Evolutionary conservation across 37 sponge, comb jelly and placozoan species (phyloP).

Genomic region (Haliclona indistincta): DNA sequence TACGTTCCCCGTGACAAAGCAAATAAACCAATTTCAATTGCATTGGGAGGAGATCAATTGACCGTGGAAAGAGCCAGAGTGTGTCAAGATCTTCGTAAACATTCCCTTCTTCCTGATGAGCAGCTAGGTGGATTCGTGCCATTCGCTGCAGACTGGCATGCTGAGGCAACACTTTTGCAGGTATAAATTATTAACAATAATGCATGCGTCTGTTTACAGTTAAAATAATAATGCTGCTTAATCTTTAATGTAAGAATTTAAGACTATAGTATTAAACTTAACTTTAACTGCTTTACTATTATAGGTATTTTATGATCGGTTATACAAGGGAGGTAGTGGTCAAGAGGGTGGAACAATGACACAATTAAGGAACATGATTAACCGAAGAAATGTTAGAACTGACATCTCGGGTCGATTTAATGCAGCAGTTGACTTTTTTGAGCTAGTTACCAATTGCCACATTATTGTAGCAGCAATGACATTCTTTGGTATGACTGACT

Average conservation of each 20-base stretch:
- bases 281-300: no score
- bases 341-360: conserved; percentile 21
- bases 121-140: conserved; percentile 9
- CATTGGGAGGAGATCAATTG: conserved; percentile 28
- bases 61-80: conserved; percentile 14
- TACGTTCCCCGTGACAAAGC: no score
- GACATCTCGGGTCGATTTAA: conserved; percentile 18
- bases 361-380: conserved; percentile 40
- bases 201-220: not conserved
- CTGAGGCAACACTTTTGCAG: conserved; percentile 17
- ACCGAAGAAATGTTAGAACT: conserved; percentile 18
- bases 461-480: conserved; percentile 36
- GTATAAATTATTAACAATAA: no score
- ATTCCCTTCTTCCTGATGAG: not conserved
- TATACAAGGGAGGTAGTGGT: conserved; percentile 30
- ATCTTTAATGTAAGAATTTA: not conserved
- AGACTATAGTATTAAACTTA: no score
- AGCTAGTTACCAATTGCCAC: conserved; percentile 7
- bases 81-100: not conserved
- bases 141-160: conserved; percentile 14
- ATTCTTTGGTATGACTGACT: conserved; percentile 24
- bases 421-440: conserved; percentile 31
- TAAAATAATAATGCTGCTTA: not conserved
- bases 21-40: no score
- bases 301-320: no score